Percentiles rank a stretch among this genome's conserved stretches.
Conservation (phyloP, 2,113 vertebrate genomes). For the Axis porcinus region DNA sequence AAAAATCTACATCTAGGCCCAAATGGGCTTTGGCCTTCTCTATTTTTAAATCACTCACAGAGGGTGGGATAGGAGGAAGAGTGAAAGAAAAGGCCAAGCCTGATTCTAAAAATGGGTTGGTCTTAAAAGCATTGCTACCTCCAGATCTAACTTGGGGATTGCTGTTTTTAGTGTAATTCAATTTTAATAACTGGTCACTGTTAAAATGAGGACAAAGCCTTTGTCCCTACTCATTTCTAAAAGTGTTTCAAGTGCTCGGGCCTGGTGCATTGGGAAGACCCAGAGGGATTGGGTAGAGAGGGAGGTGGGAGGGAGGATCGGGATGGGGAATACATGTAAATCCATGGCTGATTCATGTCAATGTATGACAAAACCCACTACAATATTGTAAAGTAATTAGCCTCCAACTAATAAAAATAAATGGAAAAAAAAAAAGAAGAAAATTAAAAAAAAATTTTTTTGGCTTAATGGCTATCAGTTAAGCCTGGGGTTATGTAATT, state of each 20-base stretch:
- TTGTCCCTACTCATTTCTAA: background rate
- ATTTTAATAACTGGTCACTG: background rate
- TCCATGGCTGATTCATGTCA: too few relatives aligned
- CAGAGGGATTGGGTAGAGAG: too few relatives aligned
- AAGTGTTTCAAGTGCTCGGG: background rate
- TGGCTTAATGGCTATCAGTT: background rate
- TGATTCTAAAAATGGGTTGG: background rate
- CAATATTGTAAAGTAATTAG: too few relatives aligned
- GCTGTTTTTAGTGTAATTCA: background rate
- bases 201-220: background rate
- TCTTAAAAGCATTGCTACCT: background rate
- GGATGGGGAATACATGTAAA: too few relatives aligned
- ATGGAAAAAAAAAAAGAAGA: too few relatives aligned
- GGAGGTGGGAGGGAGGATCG: too few relatives aligned
- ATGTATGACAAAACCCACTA: too few relatives aligned
- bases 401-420: too few relatives aligned
- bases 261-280: too few relatives aligned
- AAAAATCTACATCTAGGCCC: background rate
- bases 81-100: slow-evolving; percentile 67
- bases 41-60: slow-evolving; percentile 66
- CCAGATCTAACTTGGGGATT: background rate
- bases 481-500: background rate
- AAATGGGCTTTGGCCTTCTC: slow-evolving; percentile 55
- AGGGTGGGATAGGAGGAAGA: slow-evolving; percentile 71
- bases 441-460: background rate